Base-by-base conservation (phyloP, 2,113 vertebrate genomes). In the Amblyornis subalaris region DNA sequence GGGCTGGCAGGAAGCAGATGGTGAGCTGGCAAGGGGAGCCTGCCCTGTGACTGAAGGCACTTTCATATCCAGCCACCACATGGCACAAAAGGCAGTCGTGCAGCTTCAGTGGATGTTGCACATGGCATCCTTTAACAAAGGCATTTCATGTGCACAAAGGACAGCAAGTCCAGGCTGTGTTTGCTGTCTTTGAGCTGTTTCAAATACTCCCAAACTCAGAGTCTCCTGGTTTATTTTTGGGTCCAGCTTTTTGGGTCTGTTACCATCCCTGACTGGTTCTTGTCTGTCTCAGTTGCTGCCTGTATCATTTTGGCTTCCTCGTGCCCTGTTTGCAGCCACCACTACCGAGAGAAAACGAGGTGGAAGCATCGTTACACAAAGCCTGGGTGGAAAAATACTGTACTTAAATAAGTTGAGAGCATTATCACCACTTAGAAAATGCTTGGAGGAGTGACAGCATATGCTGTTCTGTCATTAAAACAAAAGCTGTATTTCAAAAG, bases 381-480 rank as follows among this genome's bases (percentile, higher is more conserved):
- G 64, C 36, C 31, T 93, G 38, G 58, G 50, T 93, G 94, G 94
- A 94, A 96, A 96, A 95, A 94, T 70, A 90, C 94, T 66, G 79
- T 73, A 70, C 87, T 94, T 91, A 83, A 60, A 57, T 62, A 93
- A 95, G 73, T 76, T 48, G 83, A 82, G 80, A 96, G 80, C 44
- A 73, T 96, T 93, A 91, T 91, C 60, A 69, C 45, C 29, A 61
- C 77, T 95, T 90, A 88, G 67, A 89, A 89, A 92, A 87, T 45
- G 45, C 74, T 92, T 74, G 78, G 82, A 92, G 89, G 80, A 91
- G 93, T 73, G 87, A 88, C 85, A 94, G 85, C 81, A 91, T 91
- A 83, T 94, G 90, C 94, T 87, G 45, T 67, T 95, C 89, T 91
- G 89, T 89, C 85, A 88, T 84, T 94, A 89, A 95, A 96, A 96